A percentile compares a stretch with the other conserved stretches of the same genome.
Conservation (phyloP, 37 sponge, comb jelly and placozoan species). For the Amphimedon queenslandica region DNA sequence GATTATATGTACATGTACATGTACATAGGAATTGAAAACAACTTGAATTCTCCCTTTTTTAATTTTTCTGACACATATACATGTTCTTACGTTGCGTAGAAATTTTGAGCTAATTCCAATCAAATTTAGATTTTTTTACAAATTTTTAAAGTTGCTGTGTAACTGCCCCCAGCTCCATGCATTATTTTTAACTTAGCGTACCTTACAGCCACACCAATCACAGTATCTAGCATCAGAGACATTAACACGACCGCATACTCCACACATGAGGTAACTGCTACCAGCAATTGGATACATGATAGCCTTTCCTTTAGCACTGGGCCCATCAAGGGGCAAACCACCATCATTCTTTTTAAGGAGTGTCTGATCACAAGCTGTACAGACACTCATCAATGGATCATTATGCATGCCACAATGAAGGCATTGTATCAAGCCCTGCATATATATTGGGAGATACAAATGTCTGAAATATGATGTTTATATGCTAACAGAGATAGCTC, state of each 20-base stretch:
- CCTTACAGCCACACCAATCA: constrained; percentile 85
- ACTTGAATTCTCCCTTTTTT: not conserved
- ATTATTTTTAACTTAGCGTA: constrained; percentile 10
- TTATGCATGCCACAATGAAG: constrained; percentile 67
- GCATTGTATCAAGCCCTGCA: too few species aligned
- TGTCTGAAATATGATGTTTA: too few species aligned
- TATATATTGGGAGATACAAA: too few species aligned
- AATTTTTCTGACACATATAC: too few species aligned
- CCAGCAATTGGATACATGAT: constrained; percentile 29
- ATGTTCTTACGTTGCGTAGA: too few species aligned
- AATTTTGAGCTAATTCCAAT: too few species aligned
- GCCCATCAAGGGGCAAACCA: not conserved
- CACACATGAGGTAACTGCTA: constrained; percentile 70
- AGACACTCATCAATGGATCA: constrained; percentile 23
- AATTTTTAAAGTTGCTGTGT: too few species aligned
- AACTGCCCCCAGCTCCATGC: not conserved
- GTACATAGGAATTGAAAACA: not conserved
- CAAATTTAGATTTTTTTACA: too few species aligned
- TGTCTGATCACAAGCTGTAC: constrained; percentile 74
- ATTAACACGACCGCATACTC: constrained; percentile 68
- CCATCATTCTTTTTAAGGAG: not conserved
- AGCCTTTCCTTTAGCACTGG: constrained; percentile 22
- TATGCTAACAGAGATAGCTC: too few species aligned
- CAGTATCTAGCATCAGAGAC: constrained; percentile 81
- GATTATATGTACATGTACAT: too few species aligned